A percentile compares a stretch with the other conserved stretches of the same genome.
Conservation (phyloP, 2,113 vertebrate genomes). For the Vicugna pacos region DNA sequence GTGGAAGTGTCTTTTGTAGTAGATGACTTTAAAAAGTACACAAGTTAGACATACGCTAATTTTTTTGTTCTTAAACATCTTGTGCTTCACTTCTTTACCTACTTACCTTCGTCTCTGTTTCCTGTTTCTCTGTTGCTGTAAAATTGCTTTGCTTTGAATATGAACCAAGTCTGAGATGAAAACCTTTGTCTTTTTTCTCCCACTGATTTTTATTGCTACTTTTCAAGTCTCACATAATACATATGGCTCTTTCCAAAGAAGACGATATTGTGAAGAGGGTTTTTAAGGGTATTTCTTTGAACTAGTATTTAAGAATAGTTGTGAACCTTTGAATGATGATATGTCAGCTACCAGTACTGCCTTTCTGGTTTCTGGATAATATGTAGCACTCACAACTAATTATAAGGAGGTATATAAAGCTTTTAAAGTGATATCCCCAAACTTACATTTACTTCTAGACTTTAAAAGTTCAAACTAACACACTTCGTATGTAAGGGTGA, state of each 20-base stretch:
- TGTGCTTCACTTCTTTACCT: not conserved
- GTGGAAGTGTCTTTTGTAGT: not conserved
- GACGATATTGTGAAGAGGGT: not conserved
- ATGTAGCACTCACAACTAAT: not conserved
- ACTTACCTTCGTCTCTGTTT: not conserved
- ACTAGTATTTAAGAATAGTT: constrained; percentile 13
- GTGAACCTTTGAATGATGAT: constrained; percentile 35
- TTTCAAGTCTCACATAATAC: not conserved
- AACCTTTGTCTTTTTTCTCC: not conserved
- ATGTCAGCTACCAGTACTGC: not conserved
- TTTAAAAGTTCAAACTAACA: not conserved
- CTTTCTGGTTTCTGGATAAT: not conserved
- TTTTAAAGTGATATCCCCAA: not conserved
- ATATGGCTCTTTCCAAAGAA: not conserved
- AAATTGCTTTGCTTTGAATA: constrained; percentile 10
- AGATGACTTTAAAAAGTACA: not conserved
- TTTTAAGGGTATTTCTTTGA: not conserved
- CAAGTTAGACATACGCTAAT: not conserved
- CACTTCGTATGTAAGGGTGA: not conserved
- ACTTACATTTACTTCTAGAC: constrained; percentile 36
- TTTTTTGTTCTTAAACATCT: not conserved
- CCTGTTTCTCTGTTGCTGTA: not conserved
- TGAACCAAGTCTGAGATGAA: constrained; percentile 13
- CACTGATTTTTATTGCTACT: constrained; percentile 13
- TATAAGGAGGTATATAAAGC: not conserved